Evolutionary conservation across 2,888 invertebrate species (phyloP).

Genomic region (Elgonia sp.): DNA sequence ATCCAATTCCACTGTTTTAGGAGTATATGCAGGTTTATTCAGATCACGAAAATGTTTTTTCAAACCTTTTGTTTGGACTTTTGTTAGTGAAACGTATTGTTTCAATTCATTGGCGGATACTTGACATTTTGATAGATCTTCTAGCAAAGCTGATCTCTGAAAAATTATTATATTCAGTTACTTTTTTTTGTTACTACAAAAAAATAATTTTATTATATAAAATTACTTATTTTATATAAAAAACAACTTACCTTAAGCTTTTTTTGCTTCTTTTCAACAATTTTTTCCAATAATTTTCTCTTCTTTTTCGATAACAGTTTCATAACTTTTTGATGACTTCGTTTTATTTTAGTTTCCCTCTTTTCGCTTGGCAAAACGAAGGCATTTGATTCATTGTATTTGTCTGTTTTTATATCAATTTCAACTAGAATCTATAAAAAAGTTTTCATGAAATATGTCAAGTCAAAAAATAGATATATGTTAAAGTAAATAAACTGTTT

Average conservation of each 20-base stretch:
- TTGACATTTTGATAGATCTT: too few relatives aligned
- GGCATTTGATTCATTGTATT: conserved; percentile 93
- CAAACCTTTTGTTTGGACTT: too few relatives aligned
- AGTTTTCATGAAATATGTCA: conserved; percentile 71
- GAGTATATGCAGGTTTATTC: too few relatives aligned
- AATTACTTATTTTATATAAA: too few relatives aligned
- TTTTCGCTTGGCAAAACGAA: conserved; percentile 92
- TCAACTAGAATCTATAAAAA: conserved; percentile 90
- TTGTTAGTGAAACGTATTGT: too few relatives aligned
- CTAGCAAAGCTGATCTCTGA: too few relatives aligned
- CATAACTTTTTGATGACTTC: background rate
- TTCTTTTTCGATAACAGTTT: conserved; percentile 3
- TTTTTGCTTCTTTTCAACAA: background rate
- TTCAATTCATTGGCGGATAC: too few relatives aligned
- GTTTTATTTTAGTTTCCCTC: background rate
- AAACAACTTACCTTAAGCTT: background rate
- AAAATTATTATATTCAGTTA: too few relatives aligned
- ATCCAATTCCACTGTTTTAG: too few relatives aligned
- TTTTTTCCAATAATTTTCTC: background rate
- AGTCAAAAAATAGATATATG: background rate
- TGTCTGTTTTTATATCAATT: conserved; percentile 88
- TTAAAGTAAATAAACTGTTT: too few relatives aligned
- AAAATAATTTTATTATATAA: background rate
- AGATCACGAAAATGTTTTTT: too few relatives aligned
- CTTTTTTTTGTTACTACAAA: conserved; percentile 1